Conservation (phyloP, 2,797 vertebrate species). For the Falco rusticolus region DNA sequence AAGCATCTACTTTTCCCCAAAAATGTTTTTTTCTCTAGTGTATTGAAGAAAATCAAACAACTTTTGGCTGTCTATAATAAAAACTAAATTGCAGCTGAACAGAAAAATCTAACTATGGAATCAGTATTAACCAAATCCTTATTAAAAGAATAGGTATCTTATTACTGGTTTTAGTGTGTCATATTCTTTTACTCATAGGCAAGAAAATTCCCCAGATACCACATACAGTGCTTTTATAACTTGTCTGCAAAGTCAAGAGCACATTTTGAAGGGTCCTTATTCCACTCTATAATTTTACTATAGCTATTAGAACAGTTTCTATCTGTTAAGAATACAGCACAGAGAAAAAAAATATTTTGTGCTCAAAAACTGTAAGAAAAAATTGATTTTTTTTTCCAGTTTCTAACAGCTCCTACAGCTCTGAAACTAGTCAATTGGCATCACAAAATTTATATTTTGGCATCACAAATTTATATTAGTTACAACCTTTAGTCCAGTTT, state of each 20-base stretch:
- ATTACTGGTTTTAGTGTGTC: background rate
- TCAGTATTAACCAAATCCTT: background rate
- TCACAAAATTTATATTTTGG: background rate
- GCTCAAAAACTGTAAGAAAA: background rate
- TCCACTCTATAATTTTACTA: background rate
- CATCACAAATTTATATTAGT: background rate
- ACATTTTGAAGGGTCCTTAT: background rate
- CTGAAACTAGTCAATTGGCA: background rate
- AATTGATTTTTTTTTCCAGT: accelerated
- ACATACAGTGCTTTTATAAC: background rate
- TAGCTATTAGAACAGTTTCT: background rate
- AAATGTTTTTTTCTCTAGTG: background rate
- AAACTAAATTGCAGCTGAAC: background rate
- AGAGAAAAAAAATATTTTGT: background rate
- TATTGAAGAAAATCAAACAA: background rate
- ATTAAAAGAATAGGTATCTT: background rate
- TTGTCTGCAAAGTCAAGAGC: background rate
- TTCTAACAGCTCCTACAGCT: background rate
- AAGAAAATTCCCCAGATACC: background rate
- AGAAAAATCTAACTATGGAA: background rate
- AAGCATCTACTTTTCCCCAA: background rate
- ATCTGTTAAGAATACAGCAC: background rate
- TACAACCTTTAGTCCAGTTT: background rate
- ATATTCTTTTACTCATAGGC: background rate
- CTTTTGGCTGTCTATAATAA: background rate